phyloP scores from a whole-genome alignment of 2,888 invertebrate species.

The Synergus itoensis region DNA sequence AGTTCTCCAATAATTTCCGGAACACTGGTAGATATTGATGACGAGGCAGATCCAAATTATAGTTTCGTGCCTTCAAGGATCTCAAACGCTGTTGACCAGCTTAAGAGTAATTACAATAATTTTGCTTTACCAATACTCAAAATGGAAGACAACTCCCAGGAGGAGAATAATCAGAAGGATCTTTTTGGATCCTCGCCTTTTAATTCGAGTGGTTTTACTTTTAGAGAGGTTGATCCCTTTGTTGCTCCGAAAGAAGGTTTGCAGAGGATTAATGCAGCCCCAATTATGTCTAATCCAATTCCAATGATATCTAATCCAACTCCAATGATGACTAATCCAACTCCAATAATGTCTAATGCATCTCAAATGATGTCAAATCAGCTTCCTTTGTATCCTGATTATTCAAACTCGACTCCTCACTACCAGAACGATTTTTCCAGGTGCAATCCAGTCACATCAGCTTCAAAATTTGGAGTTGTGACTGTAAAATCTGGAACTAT shows the following conservation, averaged over 20 bases:
- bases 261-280: neutral
- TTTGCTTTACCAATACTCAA: slow-evolving; percentile 25
- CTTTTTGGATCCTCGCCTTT: slow-evolving; percentile 77
- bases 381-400: slow-evolving; percentile 50
- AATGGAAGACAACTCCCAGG: slow-evolving; percentile 48
- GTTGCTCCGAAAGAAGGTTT: neutral
- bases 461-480: slow-evolving; percentile 69
- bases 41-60: slow-evolving; percentile 43
- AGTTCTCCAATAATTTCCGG: slow-evolving; percentile 63
- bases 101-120: slow-evolving; percentile 44
- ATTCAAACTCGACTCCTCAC: slow-evolving; percentile 42
- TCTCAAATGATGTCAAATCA: slow-evolving; percentile 46
- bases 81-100: slow-evolving; percentile 42
- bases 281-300: slow-evolving; percentile 40
- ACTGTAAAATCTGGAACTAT: slow-evolving; percentile 62
- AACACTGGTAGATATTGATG: slow-evolving; percentile 63
- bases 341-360: slow-evolving; percentile 37
- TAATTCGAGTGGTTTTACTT: slow-evolving; percentile 64
- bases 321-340: slow-evolving; percentile 36
- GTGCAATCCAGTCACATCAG: slow-evolving; percentile 46
- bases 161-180: slow-evolving; percentile 63
- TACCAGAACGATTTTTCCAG: slow-evolving; percentile 52
- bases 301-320: slow-evolving; percentile 39
- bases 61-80: slow-evolving; percentile 39
- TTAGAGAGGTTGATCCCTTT: slow-evolving; percentile 69